Conservation (phyloP, 2,888 invertebrate genomes). For the Ormyrus rosae region DNA sequence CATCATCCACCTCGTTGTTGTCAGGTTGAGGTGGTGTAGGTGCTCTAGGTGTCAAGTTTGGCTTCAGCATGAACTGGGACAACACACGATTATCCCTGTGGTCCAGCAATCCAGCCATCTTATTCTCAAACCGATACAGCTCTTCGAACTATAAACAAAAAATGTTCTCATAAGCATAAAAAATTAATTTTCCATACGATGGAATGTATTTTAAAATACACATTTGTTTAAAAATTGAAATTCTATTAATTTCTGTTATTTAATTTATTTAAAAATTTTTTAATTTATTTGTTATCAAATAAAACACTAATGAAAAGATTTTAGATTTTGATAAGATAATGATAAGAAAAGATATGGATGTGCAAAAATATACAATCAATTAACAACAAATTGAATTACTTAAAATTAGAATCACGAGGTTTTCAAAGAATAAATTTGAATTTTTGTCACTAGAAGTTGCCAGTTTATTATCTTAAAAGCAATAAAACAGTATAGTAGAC, state of each 20-base stretch:
- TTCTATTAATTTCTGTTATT: too few relatives aligned
- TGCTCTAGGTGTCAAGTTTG: constrained; percentile 41
- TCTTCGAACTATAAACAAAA: constrained; percentile 49
- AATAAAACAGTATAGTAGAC: not conserved
- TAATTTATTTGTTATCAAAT: not conserved
- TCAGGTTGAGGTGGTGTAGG: constrained; percentile 54
- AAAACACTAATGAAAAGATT: too few relatives aligned
- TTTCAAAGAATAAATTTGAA: too few relatives aligned
- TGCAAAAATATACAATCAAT: too few relatives aligned
- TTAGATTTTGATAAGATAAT: too few relatives aligned
- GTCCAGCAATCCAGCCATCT: constrained; percentile 54
- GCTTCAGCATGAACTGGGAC: constrained; percentile 41
- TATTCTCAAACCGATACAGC: constrained; percentile 45
- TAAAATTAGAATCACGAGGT: not conserved
- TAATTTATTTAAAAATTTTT: not conserved
- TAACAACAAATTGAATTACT: too few relatives aligned
- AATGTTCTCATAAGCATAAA: constrained; percentile 1
- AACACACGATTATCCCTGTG: constrained; percentile 39
- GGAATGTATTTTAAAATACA: too few relatives aligned
- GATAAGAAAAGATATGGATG: too few relatives aligned
- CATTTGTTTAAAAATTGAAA: too few relatives aligned
- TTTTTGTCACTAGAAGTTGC: too few relatives aligned
- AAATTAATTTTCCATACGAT: not conserved
- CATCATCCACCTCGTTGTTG: constrained; percentile 69
- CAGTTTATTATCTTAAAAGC: too few relatives aligned